Conservation (phyloP, 2,797 vertebrate genomes). For the Buphagus erythrorhynchus region DNA sequence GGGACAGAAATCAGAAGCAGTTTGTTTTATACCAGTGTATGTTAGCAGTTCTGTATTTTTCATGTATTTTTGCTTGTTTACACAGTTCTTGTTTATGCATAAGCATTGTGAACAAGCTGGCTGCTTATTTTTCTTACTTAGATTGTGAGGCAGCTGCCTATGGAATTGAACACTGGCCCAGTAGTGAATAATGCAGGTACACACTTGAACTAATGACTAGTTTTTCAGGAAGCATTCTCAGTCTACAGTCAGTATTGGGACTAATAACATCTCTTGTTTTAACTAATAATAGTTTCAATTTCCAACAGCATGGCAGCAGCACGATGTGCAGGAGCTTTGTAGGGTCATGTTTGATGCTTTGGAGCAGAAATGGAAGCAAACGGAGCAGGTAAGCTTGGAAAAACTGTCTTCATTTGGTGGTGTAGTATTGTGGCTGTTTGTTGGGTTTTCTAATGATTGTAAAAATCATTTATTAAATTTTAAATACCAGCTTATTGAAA, state of each 20-base stretch:
- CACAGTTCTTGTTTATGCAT: background rate
- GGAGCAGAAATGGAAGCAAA: slow-evolving; percentile 99
- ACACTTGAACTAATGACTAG: background rate
- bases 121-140: background rate
- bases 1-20: background rate
- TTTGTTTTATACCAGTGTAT: background rate
- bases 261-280: background rate
- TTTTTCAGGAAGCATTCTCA: background rate
- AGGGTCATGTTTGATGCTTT: slow-evolving; percentile 99
- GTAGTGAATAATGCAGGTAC: background rate
- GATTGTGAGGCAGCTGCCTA: background rate
- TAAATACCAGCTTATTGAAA: background rate
- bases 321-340: slow-evolving; percentile 97
- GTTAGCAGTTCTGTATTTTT: background rate
- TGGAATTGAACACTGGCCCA: background rate
- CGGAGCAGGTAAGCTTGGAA: slow-evolving; percentile 88
- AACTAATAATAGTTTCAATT: slow-evolving; percentile 55
- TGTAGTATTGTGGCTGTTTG: background rate
- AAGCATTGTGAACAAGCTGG: background rate
- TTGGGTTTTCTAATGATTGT: background rate
- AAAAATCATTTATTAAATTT: background rate
- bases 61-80: background rate
- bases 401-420: background rate
- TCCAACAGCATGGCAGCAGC: slow-evolving; percentile 95
- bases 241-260: background rate